A percentile compares a stretch with the other conserved stretches of the same genome.
phyloP scores from a whole-genome alignment of 2,113 vertebrate genomes.

The Salminus brasiliensis region DNA sequence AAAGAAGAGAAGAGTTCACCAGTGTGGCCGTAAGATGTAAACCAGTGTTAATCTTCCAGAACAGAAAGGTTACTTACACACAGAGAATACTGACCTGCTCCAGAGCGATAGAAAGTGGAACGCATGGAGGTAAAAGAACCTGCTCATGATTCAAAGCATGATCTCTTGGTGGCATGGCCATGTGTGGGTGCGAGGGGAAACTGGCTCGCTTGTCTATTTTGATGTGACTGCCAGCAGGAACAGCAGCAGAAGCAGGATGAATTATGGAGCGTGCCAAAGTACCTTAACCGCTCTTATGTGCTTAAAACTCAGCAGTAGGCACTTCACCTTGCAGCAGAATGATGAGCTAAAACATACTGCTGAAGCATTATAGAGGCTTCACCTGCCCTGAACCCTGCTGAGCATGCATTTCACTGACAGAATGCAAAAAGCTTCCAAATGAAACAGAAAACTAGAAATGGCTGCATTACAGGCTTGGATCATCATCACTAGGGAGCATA shows the following conservation, averaged over 20 bases:
- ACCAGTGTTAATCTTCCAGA: not conserved
- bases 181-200: not conserved
- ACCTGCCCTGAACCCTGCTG: not conserved
- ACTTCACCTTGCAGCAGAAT: not conserved
- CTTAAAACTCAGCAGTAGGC: not conserved
- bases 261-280: not conserved
- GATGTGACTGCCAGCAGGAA: not conserved
- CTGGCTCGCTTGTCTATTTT: not conserved
- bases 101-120: not conserved
- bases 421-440: not conserved
- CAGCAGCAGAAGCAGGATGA: not conserved
- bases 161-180: not conserved
- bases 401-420: not conserved
- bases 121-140: not conserved
- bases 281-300: not conserved
- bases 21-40: not conserved
- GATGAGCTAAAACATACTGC: not conserved
- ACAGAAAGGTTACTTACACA: not conserved
- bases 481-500: not conserved
- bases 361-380: not conserved
- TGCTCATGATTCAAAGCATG: not conserved
- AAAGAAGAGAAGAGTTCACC: not conserved
- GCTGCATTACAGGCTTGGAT: not conserved
- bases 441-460: not conserved
- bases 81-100: not conserved